phyloP scores from a whole-genome alignment of 2,888 invertebrate species.

The Choristoneura rosaceana region DNA sequence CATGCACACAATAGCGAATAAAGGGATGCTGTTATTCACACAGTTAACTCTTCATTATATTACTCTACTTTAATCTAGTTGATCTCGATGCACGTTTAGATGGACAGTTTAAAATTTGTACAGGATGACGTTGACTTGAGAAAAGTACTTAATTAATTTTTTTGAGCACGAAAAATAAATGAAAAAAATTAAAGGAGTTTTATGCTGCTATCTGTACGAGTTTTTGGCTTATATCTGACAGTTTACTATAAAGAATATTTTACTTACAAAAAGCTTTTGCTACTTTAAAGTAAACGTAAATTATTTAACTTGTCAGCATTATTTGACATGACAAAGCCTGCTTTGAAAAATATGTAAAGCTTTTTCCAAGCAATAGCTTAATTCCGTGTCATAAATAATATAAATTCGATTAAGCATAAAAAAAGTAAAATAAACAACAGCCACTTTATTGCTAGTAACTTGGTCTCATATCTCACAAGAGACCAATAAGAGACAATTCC shows the following conservation, averaged over 20 bases:
- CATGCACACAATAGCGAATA: constrained; percentile 78
- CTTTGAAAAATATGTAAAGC: not conserved
- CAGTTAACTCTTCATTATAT: constrained; percentile 79
- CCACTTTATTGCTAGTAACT: not conserved
- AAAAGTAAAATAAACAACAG: not conserved
- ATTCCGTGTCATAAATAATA: not conserved
- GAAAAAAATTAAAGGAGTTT: no score
- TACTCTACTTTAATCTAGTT: constrained; percentile 65
- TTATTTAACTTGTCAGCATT: not conserved
- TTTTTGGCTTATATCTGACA: not conserved
- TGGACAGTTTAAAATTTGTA: constrained; percentile 36
- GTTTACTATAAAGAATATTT: not conserved
- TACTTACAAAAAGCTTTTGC: not conserved
- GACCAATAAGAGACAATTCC: not conserved
- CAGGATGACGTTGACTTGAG: constrained; percentile 41
- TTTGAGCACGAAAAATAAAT: no score
- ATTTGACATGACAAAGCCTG: not conserved
- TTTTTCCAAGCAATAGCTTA: not conserved
- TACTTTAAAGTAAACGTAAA: not conserved
- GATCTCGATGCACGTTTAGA: constrained; percentile 53
- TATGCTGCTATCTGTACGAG: not conserved
- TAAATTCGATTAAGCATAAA: not conserved
- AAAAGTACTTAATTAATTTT: not conserved
- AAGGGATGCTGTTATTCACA: constrained; percentile 85
- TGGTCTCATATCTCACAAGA: not conserved